Conservation (phyloP, 2,797 vertebrate species). For the Acrossocheilus fasciatus region DNA sequence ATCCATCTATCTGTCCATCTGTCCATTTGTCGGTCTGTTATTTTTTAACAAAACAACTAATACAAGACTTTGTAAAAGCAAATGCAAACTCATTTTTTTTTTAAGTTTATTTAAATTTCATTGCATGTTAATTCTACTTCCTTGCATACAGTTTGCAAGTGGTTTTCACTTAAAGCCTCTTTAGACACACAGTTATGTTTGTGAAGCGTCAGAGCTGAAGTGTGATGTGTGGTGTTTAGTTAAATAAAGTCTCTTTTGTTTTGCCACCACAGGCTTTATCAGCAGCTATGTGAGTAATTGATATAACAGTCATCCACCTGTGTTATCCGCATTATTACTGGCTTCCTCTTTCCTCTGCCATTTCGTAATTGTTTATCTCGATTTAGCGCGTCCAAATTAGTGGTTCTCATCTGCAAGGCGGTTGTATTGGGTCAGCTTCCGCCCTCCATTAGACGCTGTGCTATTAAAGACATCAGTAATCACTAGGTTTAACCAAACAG, state of each 20-base stretch:
- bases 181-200: background rate
- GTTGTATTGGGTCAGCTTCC: background rate
- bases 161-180: background rate
- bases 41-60: too few species aligned
- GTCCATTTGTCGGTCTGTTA: background rate
- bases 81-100: background rate
- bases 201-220: background rate
- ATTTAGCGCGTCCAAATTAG: background rate
- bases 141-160: background rate
- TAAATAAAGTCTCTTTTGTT: slow-evolving; percentile 18
- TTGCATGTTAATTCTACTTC: background rate
- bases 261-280: slow-evolving; percentile 3
- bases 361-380: background rate
- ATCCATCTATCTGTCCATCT: background rate
- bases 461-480: slow-evolving; percentile 19
- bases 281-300: slow-evolving; percentile 11
- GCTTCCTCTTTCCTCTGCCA: slow-evolving; percentile 15
- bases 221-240: background rate
- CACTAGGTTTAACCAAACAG: slow-evolving; percentile 22
- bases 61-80: background rate
- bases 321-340: background rate
- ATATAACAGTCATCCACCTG: slow-evolving; percentile 18
- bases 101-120: background rate
- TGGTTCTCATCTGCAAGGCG: background rate
- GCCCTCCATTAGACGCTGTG: background rate